Evolutionary conservation across 2,888 invertebrate species (phyloP).

Genomic region (Cecidostiba fungosa): DNA sequence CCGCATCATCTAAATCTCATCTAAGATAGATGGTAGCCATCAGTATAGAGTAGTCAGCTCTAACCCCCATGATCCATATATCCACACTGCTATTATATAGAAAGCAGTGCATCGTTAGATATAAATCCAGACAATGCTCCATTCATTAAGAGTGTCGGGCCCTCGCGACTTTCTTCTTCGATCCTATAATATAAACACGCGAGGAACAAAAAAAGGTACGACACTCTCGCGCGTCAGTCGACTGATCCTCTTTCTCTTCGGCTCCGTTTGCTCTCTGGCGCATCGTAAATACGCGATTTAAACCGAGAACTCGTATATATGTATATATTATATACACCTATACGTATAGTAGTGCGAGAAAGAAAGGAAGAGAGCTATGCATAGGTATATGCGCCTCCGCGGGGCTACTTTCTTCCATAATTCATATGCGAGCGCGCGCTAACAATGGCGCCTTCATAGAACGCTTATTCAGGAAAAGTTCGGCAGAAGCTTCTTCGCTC

Average conservation of each 20-base stretch:
- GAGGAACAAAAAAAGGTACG: neutral
- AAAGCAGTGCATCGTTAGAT: slow-evolving; percentile 29
- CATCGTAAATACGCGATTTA: slow-evolving; percentile 13
- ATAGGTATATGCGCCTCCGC: neutral
- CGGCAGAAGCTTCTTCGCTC: slow-evolving; percentile 16
- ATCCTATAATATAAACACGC: neutral
- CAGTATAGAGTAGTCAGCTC: too few species aligned
- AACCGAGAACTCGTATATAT: neutral
- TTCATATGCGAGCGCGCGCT: slow-evolving; percentile 31
- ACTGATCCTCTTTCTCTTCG: neutral
- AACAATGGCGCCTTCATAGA: slow-evolving; percentile 29
- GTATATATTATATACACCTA: neutral
- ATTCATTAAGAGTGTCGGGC: slow-evolving; percentile 25
- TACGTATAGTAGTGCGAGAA: neutral
- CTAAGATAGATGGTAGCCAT: too few species aligned
- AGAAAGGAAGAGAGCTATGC: neutral
- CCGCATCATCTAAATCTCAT: neutral
- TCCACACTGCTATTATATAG: neutral
- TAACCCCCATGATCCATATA: neutral
- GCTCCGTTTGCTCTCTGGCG: neutral
- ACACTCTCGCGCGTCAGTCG: slow-evolving; percentile 1
- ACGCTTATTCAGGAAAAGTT: slow-evolving; percentile 55
- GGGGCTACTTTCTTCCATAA: slow-evolving; percentile 52
- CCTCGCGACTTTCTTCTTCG: slow-evolving; percentile 40
- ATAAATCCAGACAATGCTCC: slow-evolving; percentile 37